Conservation (phyloP, 2,888 invertebrate species). For the Ornithoptera alexandrae region DNA sequence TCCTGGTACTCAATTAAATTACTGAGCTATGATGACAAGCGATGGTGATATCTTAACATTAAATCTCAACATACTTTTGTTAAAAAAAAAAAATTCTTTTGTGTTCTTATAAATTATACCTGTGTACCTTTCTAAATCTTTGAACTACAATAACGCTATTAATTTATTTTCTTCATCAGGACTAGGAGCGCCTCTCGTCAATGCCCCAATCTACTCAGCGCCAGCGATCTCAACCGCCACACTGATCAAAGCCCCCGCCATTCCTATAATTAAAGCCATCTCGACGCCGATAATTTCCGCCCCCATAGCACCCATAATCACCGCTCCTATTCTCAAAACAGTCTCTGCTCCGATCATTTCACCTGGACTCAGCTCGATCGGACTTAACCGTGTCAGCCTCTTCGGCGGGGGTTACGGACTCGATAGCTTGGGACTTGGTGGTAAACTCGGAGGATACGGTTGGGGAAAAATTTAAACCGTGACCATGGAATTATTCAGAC, state of each 20-base stretch:
- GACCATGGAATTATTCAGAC: conserved; percentile 28
- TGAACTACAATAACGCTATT: too few relatives aligned
- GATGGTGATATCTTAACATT: too few relatives aligned
- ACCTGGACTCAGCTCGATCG: conserved; percentile 32
- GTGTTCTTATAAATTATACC: too few relatives aligned
- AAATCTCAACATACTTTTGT: too few relatives aligned
- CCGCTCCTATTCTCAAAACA: conserved; percentile 47
- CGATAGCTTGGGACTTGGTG: conserved; percentile 37
- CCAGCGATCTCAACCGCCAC: conserved; percentile 63
- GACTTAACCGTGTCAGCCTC: conserved; percentile 18
- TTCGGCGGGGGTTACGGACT: conserved; percentile 36
- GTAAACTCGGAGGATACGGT: conserved; percentile 27
- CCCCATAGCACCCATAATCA: conserved; percentile 45
- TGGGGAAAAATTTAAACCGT: conserved; percentile 32
- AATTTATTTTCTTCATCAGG: conserved; percentile 22
- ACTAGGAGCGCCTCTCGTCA: conserved; percentile 36
- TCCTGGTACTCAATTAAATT: too few relatives aligned
- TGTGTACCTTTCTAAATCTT: too few relatives aligned
- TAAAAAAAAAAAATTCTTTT: too few relatives aligned
- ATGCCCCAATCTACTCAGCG: conserved; percentile 47
- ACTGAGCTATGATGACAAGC: too few relatives aligned
- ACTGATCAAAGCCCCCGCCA: conserved; percentile 60
- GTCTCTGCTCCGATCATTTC: conserved; percentile 38
- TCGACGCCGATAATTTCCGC: conserved; percentile 42
- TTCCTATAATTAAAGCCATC: conserved; percentile 55